These are phyloP conservation scores for Jaculus jaculus DNA, from an alignment of 2,113 vertebrate species.

Conservation along the genomic window DNA sequence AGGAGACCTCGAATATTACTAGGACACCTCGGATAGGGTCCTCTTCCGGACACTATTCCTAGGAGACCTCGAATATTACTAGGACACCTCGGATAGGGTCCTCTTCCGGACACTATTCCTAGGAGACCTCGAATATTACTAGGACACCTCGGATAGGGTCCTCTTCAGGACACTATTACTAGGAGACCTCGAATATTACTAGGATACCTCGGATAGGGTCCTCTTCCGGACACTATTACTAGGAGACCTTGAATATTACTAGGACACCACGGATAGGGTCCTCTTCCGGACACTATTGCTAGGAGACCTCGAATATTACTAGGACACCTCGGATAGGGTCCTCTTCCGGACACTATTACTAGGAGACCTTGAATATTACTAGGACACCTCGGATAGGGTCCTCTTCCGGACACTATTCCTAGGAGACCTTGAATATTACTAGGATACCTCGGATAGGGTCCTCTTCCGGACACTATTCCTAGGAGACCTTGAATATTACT, in stretches of 20 bases:
- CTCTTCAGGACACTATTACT: conserved; percentile 88
- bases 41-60: conserved; percentile 88
- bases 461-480: conserved; percentile 88
- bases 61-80: too few species aligned
- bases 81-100: conserved; percentile 93
- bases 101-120: conserved; percentile 88
- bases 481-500: too few species aligned
- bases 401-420: conserved; percentile 88
- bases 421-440: too few species aligned
- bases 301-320: too few species aligned
- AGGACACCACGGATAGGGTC: conserved; percentile 93
- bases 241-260: too few species aligned
- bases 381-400: conserved; percentile 93
- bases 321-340: conserved; percentile 93
- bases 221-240: conserved; percentile 88
- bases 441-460: conserved; percentile 93
- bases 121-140: too few species aligned
- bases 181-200: too few species aligned
- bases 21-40: conserved; percentile 93
- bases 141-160: conserved; percentile 93
- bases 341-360: conserved; percentile 88
- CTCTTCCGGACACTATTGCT: conserved; percentile 88
- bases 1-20: too few species aligned
- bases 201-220: conserved; percentile 93
- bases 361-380: too few species aligned